These are phyloP conservation scores for Camponotus pennsylvanicus DNA, from an alignment of 1,140 invertebrate genomes.

Conservation along the genomic window DNA sequence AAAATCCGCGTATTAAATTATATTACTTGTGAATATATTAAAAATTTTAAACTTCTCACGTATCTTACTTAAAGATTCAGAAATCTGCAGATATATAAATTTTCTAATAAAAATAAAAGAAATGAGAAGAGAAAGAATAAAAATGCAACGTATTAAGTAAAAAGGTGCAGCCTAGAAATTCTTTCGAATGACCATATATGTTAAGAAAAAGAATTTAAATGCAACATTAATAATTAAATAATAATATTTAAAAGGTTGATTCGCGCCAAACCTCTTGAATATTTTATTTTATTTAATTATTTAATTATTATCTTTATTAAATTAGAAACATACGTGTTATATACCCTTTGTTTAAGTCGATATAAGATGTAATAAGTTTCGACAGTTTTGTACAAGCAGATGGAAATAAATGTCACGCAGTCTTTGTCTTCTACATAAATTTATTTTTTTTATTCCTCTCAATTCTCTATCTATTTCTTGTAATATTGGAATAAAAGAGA, in stretches of 20 bases:
- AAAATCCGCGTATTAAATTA: neutral
- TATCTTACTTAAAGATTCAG: neutral
- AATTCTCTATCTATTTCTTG: neutral
- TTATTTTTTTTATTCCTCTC: neutral
- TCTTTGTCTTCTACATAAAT: slow-evolving; percentile 54
- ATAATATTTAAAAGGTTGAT: slow-evolving; percentile 30
- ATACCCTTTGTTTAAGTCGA: slow-evolving; percentile 36
- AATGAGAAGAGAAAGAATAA: neutral
- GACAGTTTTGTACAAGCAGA: slow-evolving; percentile 51
- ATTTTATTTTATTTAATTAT: slow-evolving; percentile 11
- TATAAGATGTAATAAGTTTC: slow-evolving; percentile 57
- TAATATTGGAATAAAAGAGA: neutral
- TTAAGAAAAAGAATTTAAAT: slow-evolving; percentile 46
- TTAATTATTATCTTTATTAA: slow-evolving; percentile 41
- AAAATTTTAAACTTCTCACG: neutral
- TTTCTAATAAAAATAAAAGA: slow-evolving; percentile 40
- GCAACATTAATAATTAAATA: slow-evolving; percentile 57
- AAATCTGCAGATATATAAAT: slow-evolving; percentile 20
- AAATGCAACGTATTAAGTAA: slow-evolving; percentile 43
- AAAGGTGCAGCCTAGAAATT: slow-evolving; percentile 42
- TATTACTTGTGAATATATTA: slow-evolving; percentile 8
- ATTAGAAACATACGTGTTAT: slow-evolving; percentile 4
- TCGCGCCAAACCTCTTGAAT: neutral
- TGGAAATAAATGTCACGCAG: slow-evolving; percentile 58
- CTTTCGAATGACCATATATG: slow-evolving; percentile 48